Evolutionary conservation across 2,113 vertebrate genomes (phyloP), one percentile per base, ranked within the genome.

Genomic region (Sphyrna mokarran): DNA sequence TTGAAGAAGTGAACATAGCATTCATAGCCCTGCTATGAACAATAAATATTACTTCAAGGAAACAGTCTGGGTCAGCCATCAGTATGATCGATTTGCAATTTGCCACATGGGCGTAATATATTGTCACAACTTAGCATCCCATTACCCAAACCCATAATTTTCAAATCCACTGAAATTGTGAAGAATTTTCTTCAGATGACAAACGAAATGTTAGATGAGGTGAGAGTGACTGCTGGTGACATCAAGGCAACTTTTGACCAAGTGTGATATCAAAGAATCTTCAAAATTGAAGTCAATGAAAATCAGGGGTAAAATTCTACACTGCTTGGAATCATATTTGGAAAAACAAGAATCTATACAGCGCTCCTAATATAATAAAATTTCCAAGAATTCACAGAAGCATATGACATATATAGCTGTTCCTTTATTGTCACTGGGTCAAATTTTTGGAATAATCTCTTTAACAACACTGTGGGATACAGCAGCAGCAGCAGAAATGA

Each of bases 401-500:
- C 29, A 11, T 11, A 11, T 9, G 26, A n/a, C 11, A 76, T 2
- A 76, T 76, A 76, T 13, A 76, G 29, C 72, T 3, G 10, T 76
- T 33, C 29, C 5, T 76, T 76, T 29, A 76, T 11, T 13, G 29
- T 33, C 72, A 8, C 72, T 76, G 72, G 72, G 29, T 76, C 29
- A 76, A 8, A 76, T 11, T 9, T 10, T 29, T 13, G 9, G 72
- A 33, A 33, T 6, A 11, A 33, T 33, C 72, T 76, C 11, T 33
- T 76, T 33, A 33, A 33, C 26, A 76, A 23, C 10, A 33, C 26
- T 33, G 48, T 54, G 48, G 48, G 48, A 54, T 54, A 4, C 2
- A 54, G 48, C 48, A 54, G 48, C 48, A 54, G 48, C 48, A 54
- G 48, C 97, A 99, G 99, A 97, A 95, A 99, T 99, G 99, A 99